phyloP scores from a whole-genome alignment of 2,113 vertebrate genomes.

The Cyprinodon variegatus region DNA sequence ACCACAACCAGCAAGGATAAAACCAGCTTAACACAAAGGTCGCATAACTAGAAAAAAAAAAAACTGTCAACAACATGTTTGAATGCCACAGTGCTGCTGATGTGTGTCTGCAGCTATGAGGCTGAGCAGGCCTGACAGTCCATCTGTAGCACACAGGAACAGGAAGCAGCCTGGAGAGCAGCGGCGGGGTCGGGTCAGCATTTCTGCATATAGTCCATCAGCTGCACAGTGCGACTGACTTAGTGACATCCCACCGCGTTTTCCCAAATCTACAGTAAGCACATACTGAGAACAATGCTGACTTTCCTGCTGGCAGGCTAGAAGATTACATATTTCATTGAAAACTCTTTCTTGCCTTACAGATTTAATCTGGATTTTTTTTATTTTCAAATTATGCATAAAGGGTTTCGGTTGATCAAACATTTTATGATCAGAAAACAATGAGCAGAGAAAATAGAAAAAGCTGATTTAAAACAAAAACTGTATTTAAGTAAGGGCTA shows the following conservation, averaged over 20 bases:
- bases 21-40: constrained; percentile 36
- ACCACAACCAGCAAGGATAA: constrained; percentile 4
- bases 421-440: background rate
- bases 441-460: background rate
- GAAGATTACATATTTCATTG: no score
- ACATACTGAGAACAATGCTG: background rate
- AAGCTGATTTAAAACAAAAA: background rate
- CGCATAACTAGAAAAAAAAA: constrained; percentile 1
- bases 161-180: constrained; percentile 28
- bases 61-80: constrained; percentile 19
- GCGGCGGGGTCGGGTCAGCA: constrained; percentile 41
- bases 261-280: background rate
- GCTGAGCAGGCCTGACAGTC: constrained; percentile 36
- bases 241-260: constrained; percentile 9
- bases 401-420: no score
- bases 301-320: background rate
- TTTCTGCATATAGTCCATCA: constrained; percentile 21
- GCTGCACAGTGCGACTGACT: constrained; percentile 6
- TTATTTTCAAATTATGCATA: no score
- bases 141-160: constrained; percentile 20
- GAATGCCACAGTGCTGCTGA: constrained; percentile 18
- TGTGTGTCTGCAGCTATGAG: constrained; percentile 35
- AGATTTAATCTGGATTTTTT: no score
- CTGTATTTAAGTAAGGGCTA: no score
- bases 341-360: no score